Evolutionary conservation across 2,113 vertebrate species (phyloP), one percentile per base, ranked within the genome.

Genomic region (Sebastes fasciatus): DNA sequence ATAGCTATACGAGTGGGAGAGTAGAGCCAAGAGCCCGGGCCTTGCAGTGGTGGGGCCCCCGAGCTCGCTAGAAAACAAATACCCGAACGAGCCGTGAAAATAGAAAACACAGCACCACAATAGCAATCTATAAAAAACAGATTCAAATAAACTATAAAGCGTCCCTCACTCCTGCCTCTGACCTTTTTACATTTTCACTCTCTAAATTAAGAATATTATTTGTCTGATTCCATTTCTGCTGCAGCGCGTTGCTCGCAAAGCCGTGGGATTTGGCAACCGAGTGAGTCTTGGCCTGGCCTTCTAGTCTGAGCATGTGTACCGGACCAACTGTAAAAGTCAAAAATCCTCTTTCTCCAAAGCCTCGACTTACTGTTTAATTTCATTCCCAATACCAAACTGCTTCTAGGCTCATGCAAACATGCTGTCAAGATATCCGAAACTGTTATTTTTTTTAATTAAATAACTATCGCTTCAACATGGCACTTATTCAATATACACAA

Each of bases 1-100:
- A 94, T 81, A 90, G 89, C 91, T 94, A 93, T 93, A 94, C 93
- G 91, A 95, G 93, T 94, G 91, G 93, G 93, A 95, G 93, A 94
- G 91, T 78, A 43, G 74, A 92, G 94, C 92, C 89, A 90, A 92
- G 80, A 84, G 84, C 89, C 72, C 34, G 74, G 89, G 86, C 86
- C 91, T 66, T 80, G 89, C 90, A 89, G 88, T 77, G 79, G 89
- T 85, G 79, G 92, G 90, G 88, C 91, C 93, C 92, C 83, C 13
- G 71, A 88, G 86, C 86, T 94, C 68, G 75, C 91, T 89, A 42
- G 88, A 94, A 94, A 93, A 93, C 91, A 94, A 94, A 91, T 86
- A 92, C 83, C 79, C 61, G 42, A 86, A 92, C 77, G 55, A 92
- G 90, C 70, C 80, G 62, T 85, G 86, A 92, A 92, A 92, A 91